Conservation (phyloP, 2,888 invertebrate genomes). For the Tipula vernalis region DNA sequence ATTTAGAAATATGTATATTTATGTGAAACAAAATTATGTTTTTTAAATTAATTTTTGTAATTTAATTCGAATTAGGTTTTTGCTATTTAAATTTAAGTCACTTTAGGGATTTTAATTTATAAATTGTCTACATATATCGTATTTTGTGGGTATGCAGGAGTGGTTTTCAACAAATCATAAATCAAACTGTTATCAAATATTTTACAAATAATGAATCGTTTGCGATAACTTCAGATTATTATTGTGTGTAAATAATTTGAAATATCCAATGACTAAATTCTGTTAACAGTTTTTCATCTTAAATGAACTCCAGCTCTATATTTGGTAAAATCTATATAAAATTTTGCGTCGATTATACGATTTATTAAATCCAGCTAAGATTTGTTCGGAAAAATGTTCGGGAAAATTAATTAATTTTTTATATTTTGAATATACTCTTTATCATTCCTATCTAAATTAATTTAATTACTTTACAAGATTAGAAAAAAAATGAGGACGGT, state of each 20-base stretch:
- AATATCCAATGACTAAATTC: neutral
- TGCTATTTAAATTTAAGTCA: neutral
- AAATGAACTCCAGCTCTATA: neutral
- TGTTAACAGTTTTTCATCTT: neutral
- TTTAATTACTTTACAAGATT: no score
- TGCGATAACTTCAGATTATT: neutral
- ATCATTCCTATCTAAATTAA: no score
- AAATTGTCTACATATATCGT: neutral
- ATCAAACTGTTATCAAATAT: neutral
- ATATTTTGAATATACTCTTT: no score
- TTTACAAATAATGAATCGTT: neutral
- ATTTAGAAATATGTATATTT: neutral
- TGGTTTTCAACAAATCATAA: neutral
- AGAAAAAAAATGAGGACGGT: neutral
- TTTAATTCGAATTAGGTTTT: neutral
- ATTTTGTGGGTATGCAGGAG: no score
- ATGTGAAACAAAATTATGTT: neutral
- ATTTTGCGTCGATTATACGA: neutral
- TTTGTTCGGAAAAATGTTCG: no score
- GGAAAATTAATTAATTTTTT: no score
- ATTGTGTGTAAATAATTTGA: neutral
- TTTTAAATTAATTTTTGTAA: neutral
- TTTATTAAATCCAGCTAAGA: no score
- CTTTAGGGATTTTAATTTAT: neutral
- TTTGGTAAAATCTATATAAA: neutral